Evolutionary conservation across 2,797 vertebrate genomes (phyloP), one percentile per base, ranked within the genome.

Genomic region (Anolis apletophallus): DNA sequence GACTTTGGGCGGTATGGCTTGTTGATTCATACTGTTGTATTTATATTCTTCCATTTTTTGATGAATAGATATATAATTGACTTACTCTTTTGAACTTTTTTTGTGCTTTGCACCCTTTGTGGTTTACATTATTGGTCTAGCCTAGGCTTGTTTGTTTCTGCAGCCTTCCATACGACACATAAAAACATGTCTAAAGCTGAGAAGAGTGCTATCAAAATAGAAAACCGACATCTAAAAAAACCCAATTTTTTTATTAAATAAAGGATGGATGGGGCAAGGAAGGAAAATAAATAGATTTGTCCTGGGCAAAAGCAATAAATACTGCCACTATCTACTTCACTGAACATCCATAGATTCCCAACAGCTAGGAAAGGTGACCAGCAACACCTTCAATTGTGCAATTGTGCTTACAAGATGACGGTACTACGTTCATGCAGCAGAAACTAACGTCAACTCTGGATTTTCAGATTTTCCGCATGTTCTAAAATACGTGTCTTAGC

Each of bases 301-400:
- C 79, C 52, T 69, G 46, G 9, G 74, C 67, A 74, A 32, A 79
- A 59, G 50, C 50, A 57, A 29, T 59, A 59, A 67, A 77, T 82
- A 40, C 32, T 67, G 5, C 36, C 21, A 46, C 1, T 55, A 1
- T 57, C n/a, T 76, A 69, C 23, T 32, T 72, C 29, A 85, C 80
- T 72, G 68, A 81, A 86, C 57, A 86, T 81, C 75, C 26, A 75
- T 67, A 40, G 34, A 86, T 3, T 13, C n/a, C n/a, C 10, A 55
- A 76, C n/a, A 17, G 26, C 46, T 67, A 77, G 50, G 52, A 57
- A 26, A 40, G 32, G 13, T 76, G 36, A 32, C 36, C 52, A 50
- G 29, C 32, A 68, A 82, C 32, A n/a, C 64, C 29, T 82, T 46
- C 21, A 21, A 29, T 17, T 46, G n/a, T 26, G 32, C 64, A 12